Evolutionary conservation across 1,140 invertebrate genomes (phyloP).

Genomic region (Hylyphantes graminicola): DNA sequence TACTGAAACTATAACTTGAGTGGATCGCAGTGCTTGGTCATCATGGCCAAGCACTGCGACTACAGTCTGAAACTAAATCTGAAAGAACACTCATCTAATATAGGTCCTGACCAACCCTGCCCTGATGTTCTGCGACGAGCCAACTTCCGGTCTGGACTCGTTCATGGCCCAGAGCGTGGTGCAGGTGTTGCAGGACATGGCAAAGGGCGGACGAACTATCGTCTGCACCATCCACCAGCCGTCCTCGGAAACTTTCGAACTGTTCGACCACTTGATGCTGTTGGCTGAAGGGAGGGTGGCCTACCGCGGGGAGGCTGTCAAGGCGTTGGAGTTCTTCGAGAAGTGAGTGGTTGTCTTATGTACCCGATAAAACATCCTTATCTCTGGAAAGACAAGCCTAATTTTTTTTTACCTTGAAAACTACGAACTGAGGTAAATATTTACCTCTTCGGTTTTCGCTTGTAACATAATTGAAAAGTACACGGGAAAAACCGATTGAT

Average conservation of each 20-base stretch:
- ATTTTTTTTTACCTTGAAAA: too few relatives aligned
- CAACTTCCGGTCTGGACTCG: constrained; percentile 92
- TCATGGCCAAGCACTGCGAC: too few relatives aligned
- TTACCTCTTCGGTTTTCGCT: too few relatives aligned
- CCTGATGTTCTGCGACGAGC: constrained; percentile 96
- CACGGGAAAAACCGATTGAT: too few relatives aligned
- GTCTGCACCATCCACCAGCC: constrained; percentile 97
- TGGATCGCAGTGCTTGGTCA: too few relatives aligned
- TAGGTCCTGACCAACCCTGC: constrained; percentile 93
- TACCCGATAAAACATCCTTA: too few relatives aligned
- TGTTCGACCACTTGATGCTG: constrained; percentile 91
- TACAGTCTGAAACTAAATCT: too few relatives aligned
- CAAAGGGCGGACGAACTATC: constrained; percentile 88
- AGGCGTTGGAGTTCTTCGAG: constrained; percentile 85
- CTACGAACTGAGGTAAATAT: too few relatives aligned
- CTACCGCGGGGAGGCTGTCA: constrained; percentile 84
- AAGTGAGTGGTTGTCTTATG: constrained; percentile 72
- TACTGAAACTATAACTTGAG: too few relatives aligned
- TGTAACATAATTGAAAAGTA: too few relatives aligned
- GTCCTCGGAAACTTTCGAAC: constrained; percentile 89
- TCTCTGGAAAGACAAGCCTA: too few relatives aligned
- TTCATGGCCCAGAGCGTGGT: constrained; percentile 93
- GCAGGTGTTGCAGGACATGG: constrained; percentile 77
- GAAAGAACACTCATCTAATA: not conserved
- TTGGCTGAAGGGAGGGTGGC: constrained; percentile 93